phyloP scores from a whole-genome alignment of 2,113 vertebrate genomes.

The Pelmatolapia mariae region DNA sequence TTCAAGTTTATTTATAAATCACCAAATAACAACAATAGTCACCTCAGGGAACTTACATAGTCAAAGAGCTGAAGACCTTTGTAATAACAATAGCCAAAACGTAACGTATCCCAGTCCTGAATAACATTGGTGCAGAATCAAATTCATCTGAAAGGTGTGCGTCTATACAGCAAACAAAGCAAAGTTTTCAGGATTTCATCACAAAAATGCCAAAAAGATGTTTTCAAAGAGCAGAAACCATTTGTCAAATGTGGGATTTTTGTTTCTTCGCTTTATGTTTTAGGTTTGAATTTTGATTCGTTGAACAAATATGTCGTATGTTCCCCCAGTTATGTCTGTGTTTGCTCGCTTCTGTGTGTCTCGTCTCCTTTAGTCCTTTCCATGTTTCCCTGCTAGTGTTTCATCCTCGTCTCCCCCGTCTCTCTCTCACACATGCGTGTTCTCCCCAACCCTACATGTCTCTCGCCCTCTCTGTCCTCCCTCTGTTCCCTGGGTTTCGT shows the following conservation, averaged over 20 bases:
- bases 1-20: not conserved
- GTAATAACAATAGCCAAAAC: rapidly evolving
- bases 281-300: not conserved
- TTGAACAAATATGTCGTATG: not conserved
- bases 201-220: not conserved
- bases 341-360: not conserved
- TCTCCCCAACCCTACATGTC: not conserved
- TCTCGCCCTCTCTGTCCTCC: not conserved
- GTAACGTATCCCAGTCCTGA: not conserved
- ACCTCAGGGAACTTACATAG: not conserved
- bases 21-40: not conserved
- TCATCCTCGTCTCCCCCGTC: not conserved
- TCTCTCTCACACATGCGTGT: not conserved
- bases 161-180: not conserved
- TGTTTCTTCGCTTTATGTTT: not conserved
- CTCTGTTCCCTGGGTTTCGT: not conserved
- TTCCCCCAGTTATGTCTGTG: not conserved
- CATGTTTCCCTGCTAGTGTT: not conserved
- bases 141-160: not conserved
- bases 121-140: not conserved
- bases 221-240: not conserved
- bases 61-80: not conserved
- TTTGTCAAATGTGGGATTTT: not conserved
- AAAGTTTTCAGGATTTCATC: not conserved
- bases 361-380: not conserved